These are phyloP conservation scores for Aporophyla nigra DNA, from an alignment of 2,888 invertebrate genomes.

Conservation along the genomic window DNA sequence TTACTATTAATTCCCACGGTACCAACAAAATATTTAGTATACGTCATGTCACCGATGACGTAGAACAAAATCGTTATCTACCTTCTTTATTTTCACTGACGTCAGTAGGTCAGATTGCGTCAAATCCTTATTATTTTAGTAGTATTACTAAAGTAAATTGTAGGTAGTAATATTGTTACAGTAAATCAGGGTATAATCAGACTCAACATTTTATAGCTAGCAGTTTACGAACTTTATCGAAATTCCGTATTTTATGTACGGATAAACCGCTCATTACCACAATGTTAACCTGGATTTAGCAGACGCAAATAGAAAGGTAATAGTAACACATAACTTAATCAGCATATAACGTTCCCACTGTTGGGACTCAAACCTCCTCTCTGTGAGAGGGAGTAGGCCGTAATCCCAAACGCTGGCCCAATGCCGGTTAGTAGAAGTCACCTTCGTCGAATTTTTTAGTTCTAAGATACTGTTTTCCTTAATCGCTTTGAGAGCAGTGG, in stretches of 20 bases:
- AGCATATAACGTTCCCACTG: background rate
- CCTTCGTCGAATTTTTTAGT: background rate
- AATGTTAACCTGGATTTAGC: constrained; percentile 22
- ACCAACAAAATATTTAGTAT: constrained; percentile 13
- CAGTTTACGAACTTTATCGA: constrained; percentile 11
- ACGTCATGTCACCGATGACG: constrained; percentile 50
- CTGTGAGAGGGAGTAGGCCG: background rate
- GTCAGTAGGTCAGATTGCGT: constrained; percentile 8
- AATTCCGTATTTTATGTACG: constrained; percentile 20
- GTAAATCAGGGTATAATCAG: constrained; percentile 40
- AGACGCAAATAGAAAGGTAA: background rate
- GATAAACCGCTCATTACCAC: constrained; percentile 25
- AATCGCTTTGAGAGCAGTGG: no score
- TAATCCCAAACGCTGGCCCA: background rate
- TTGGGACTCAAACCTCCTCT: background rate
- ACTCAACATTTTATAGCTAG: constrained; percentile 44
- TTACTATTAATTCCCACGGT: constrained; percentile 1
- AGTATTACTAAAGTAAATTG: constrained; percentile 14
- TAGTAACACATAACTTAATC: background rate
- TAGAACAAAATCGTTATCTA: constrained; percentile 26
- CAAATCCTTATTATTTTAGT: constrained; percentile 30
- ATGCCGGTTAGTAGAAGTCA: background rate
- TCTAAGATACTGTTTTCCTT: background rate
- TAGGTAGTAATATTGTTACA: constrained; percentile 20
- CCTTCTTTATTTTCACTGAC: constrained; percentile 41